Evolutionary conservation across 1,140 invertebrate genomes (phyloP), one percentile per base, ranked within the genome.

Genomic region (Anastrepha obliqua): DNA sequence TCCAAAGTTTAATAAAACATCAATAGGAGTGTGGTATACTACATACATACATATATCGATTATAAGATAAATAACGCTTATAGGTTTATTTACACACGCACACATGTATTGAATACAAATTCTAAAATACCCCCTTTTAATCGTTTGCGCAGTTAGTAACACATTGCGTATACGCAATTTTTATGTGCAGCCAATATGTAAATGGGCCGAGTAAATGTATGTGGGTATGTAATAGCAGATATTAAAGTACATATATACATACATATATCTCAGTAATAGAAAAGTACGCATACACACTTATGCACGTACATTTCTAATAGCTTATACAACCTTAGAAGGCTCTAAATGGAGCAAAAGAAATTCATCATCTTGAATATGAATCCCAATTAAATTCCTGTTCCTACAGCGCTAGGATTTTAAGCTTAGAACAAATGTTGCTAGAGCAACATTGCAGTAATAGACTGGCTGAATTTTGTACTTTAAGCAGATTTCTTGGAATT

Each of bases 121-220:
- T 29, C 29, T 29, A 0, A 29, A 29, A 29, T 29, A 29, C 1
- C 29, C 29, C 29, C 29, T 29, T 29, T 29, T 29, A 0, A 29
- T 29, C 29, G 29, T 1, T 29, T 29, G 29, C 29, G 29, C 29
- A 29, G 29, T 29, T 1, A 29, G 62, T 64, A 6, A 11, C 62
- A 64, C 62, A 8, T 64, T 17, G 62, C 62, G 62, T 64, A 64
- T 64, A 64, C 62, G 62, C n/a, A 64, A 64, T 20, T 64, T 64
- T 64, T 2, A 8, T 20, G n/a, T 20, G 5, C 62, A 64, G 55
- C 55, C 55, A 58, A 58, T 58, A 58, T 58, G 29, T 29, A 29
- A 29, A 0, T 0, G 29, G 29, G 29, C 29, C 0, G 29, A 29
- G 29, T 29, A 29, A 29, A 29, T 29, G 29, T 29, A 29, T 29